Base-by-base conservation (phyloP, 23 tunicate genomes). In the Ciona savignyi region DNA sequence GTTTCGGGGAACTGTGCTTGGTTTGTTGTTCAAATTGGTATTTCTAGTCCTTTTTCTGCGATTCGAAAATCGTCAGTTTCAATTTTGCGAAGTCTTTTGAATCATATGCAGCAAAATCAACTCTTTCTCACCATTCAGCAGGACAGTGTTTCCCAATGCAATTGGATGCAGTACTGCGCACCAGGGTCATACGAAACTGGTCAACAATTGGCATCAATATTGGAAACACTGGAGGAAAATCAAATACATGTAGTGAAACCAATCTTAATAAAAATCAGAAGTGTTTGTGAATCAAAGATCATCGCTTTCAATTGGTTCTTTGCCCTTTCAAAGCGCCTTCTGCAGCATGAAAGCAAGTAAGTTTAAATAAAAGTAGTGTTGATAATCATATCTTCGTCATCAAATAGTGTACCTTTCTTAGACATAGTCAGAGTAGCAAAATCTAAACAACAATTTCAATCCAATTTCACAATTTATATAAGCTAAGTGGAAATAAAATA, bases 211-310 rank as follows among this genome's bases (percentile, higher is more conserved):
- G 1, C 73, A 27, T 68, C 77, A 15, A 25, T 74, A 1, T 66
- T 30, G 28, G 86, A 81, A 73, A 65, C 79, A 11, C 29, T 81
- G 4, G 86, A 81, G 48, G 86, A 81, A 66, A 81, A 81, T 65
- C 86, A 81, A 65, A 68, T 81, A n/a, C 86, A 81, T 81, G 86
- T 81, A 1, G 73, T 81, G 2, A 32, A 30, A 22, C 86, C 86
- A 33, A 75, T 81, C 25, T 28, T 81, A 27, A 4, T 3, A 65
- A 81, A 35, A 61, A 22, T 81, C 1, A 29, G 48, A 21, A 35
- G 56, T 42, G 9, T 42, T 9, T 42, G 56, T 42, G 56, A 42
- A 15, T 6, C 11, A 6, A 15, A 42, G 15, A 15, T 42, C n/a
- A 42, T 42, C 15, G 11, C 56, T 9, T 42, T 42, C 56, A 42